Conservation (phyloP, 2,888 invertebrate genomes). For the Pilophorus perplexus region DNA sequence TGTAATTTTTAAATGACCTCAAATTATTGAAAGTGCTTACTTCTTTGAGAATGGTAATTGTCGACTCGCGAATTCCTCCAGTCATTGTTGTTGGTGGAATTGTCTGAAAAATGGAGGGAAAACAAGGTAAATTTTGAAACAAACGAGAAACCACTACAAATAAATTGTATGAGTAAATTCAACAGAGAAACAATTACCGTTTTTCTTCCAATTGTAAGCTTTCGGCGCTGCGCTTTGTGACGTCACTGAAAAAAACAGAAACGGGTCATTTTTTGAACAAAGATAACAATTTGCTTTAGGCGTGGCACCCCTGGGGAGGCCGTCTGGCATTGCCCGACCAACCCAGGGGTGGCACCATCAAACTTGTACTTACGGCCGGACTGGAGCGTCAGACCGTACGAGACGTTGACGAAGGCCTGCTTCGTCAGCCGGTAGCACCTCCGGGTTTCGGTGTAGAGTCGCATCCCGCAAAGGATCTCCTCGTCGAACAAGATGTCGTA, state of each 20-base stretch:
- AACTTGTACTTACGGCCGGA: conserved; percentile 1
- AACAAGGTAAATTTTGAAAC: not conserved
- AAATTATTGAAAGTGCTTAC: too few relatives aligned
- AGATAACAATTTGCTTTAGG: too few relatives aligned
- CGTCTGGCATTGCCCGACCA: too few relatives aligned
- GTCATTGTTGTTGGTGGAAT: not conserved
- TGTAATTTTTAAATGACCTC: too few relatives aligned
- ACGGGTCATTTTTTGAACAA: too few relatives aligned
- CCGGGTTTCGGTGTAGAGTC: conserved; percentile 16
- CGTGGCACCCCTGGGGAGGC: too few relatives aligned
- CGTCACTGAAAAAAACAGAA: not conserved
- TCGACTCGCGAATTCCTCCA: too few relatives aligned
- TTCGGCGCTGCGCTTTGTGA: not conserved
- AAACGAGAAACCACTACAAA: too few relatives aligned
- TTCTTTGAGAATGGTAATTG: too few relatives aligned
- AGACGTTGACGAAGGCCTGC: conserved; percentile 32
- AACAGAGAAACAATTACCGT: conserved; percentile 1
- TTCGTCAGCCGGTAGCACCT: conserved; percentile 33
- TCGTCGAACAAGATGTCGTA: conserved; percentile 30
- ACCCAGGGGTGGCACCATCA: not conserved
- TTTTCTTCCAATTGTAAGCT: not conserved
- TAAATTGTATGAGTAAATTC: too few relatives aligned
- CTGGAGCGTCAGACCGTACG: not conserved
- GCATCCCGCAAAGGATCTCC: conserved; percentile 21
- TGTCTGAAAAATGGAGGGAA: not conserved